Evolutionary conservation across 2,113 vertebrate species (phyloP), one percentile per base, ranked within the genome.

Genomic region (Indicator maculatus): DNA sequence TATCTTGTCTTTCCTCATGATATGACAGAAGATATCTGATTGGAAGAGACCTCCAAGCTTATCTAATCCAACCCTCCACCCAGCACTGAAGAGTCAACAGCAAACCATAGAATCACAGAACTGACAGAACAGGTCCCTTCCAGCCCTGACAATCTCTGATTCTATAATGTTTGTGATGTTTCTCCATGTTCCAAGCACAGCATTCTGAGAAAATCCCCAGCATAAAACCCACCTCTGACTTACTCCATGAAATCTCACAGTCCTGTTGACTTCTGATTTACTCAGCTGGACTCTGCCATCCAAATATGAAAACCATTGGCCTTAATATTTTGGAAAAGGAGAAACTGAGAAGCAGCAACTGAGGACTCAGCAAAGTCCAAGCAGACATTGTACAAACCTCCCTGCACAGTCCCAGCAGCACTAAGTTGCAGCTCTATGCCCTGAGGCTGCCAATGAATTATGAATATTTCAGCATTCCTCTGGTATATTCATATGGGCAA

Each of bases 401-500:
- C 28, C 36, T 58, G n/a, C 44, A 15, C 73, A 81, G 31, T 66
- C 86, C 80, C 61, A 3, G 66, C n/a, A 69, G 7, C 50, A 33
- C 27, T 79, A 61, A 88, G 76, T 86, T 78, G 65, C 53, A 64
- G 14, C 38, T 36, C 36, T 36, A 8, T 36, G 36, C 36, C 36
- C 36, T 36, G 36, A 72, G 45, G 55, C 70, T 92, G 86, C 74
- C 81, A 96, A 76, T 59, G 36, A 88, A 75, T 30, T 47, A 79
- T 86, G 7, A 36, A 70, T 77, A 83, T 80, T 94, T 89, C 94
- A 60, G 52, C 74, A 31, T 58, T 56, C 12, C 12, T 2, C 16
- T 86, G n/a, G 55, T 79, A 69, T 53, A 93, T 91, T 96, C 58
- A 60, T 78, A 44, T 17, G 30, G 66, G 36, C 27, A 84, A 93